Evolutionary conservation across 2,797 vertebrate genomes (phyloP).

Genomic region (Mormyrus proboscirostris): DNA sequence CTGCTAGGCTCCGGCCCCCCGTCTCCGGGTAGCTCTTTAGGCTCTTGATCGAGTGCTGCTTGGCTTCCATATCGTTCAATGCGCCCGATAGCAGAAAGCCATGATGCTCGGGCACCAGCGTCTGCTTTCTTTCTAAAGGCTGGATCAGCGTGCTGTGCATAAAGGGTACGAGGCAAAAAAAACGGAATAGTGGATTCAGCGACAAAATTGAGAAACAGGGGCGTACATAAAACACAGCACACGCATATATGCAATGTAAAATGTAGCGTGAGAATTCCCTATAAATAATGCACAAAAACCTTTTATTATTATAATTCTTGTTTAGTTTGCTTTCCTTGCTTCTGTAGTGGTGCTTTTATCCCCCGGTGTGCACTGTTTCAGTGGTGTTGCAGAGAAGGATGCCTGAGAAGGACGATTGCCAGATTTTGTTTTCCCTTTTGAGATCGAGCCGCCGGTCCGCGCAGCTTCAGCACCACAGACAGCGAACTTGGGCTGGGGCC

Average conservation of each 20-base stretch:
- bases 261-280: not conserved
- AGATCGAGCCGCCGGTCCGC: conserved; percentile 47
- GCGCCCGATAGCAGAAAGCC: conserved; percentile 50
- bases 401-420: conserved; percentile 41
- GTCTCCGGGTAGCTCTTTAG: conserved; percentile 68
- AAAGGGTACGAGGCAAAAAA: conserved; percentile 52
- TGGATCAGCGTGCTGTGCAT: conserved; percentile 68
- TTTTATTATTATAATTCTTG: not conserved
- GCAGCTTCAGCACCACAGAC: conserved; percentile 78
- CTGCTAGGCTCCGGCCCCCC: conserved; percentile 64
- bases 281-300: not conserved
- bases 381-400: conserved; percentile 34
- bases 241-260: not conserved
- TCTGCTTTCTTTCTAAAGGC: conserved; percentile 55
- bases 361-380: conserved; percentile 10
- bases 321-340: conserved; percentile 5
- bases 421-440: conserved; percentile 50
- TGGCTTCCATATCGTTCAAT: conserved; percentile 68
- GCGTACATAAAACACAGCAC: not conserved
- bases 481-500: conserved; percentile 50
- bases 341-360: conserved; percentile 10
- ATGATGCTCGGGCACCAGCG: conserved; percentile 59
- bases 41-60: conserved; percentile 63
- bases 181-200: conserved; percentile 11
- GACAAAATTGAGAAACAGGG: not conserved